Evolutionary conservation across 2,113 vertebrate species (phyloP).

Genomic region (Menura novaehollandiae): DNA sequence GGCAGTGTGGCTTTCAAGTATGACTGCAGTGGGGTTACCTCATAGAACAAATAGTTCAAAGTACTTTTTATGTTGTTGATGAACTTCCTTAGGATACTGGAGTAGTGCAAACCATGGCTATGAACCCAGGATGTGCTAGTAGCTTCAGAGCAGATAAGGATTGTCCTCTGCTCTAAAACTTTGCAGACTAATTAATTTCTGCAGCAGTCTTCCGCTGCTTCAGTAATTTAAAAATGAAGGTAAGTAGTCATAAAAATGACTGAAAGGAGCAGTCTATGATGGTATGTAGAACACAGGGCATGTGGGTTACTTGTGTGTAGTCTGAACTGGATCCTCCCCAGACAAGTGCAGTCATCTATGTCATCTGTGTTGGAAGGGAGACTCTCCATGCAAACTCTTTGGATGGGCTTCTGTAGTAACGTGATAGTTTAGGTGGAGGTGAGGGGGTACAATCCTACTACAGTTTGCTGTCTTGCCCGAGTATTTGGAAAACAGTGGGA

Average conservation of each 20-base stretch:
- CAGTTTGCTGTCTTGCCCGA: not conserved
- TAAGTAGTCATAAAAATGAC: not conserved
- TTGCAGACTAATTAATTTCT: not conserved
- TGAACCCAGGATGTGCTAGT: not conserved
- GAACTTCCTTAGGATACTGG: not conserved
- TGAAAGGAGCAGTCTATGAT: not conserved
- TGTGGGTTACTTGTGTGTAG: not conserved
- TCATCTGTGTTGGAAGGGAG: not conserved
- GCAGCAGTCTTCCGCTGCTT: not conserved
- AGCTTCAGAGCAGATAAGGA: not conserved
- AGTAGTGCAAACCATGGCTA: not conserved
- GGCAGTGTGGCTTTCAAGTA: not conserved
- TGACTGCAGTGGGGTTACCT: not conserved
- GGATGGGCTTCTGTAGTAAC: not conserved
- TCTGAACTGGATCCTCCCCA: not conserved
- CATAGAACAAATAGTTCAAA: not conserved
- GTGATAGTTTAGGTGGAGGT: not conserved
- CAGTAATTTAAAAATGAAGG: not conserved
- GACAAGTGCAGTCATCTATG: not conserved
- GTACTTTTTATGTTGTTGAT: not conserved
- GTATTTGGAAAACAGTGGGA: not conserved
- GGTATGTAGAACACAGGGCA: not conserved
- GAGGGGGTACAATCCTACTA: not conserved
- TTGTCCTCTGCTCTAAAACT: not conserved
- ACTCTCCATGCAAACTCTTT: not conserved